Evolutionary conservation across 2,888 invertebrate species (phyloP).

Genomic region (Acleris sparsana): DNA sequence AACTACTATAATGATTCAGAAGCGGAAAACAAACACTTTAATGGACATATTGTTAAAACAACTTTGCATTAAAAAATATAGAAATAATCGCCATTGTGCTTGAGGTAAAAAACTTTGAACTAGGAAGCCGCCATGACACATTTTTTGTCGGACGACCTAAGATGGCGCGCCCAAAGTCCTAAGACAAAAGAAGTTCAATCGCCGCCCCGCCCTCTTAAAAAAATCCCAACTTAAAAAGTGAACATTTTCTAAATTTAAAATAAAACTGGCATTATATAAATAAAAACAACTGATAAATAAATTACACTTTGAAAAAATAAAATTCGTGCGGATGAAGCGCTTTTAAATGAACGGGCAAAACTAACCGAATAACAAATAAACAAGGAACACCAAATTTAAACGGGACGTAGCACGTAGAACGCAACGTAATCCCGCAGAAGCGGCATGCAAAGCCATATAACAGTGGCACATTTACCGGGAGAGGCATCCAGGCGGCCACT

Average conservation of each 20-base stretch:
- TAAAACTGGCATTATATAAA: neutral
- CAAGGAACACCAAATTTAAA: slow-evolving; percentile 59
- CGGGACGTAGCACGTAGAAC: slow-evolving; percentile 52
- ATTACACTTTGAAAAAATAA: slow-evolving; percentile 35
- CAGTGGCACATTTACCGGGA: slow-evolving; percentile 78
- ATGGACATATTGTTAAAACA: slow-evolving; percentile 20
- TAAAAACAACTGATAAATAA: slow-evolving; percentile 38
- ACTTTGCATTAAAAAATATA: slow-evolving; percentile 26
- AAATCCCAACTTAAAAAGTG: slow-evolving; percentile 41
- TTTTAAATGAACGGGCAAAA: slow-evolving; percentile 45
- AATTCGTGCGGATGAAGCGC: slow-evolving; percentile 37
- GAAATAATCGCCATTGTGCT: slow-evolving; percentile 23
- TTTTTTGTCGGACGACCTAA: slow-evolving; percentile 76
- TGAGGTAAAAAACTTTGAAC: slow-evolving; percentile 31
- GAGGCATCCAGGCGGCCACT: slow-evolving; percentile 77
- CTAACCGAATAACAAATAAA: slow-evolving; percentile 53
- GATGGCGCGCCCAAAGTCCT: slow-evolving; percentile 75
- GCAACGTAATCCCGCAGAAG: slow-evolving; percentile 69
- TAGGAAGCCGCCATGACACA: slow-evolving; percentile 75
- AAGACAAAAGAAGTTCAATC: slow-evolving; percentile 76
- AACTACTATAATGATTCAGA: slow-evolving; percentile 6
- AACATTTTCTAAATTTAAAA: neutral
- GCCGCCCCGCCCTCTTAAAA: slow-evolving; percentile 68
- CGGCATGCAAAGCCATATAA: slow-evolving; percentile 79
- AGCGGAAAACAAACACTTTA: slow-evolving; percentile 19